Conservation (phyloP, 2,888 invertebrate species). For the Oligia latruncula region DNA sequence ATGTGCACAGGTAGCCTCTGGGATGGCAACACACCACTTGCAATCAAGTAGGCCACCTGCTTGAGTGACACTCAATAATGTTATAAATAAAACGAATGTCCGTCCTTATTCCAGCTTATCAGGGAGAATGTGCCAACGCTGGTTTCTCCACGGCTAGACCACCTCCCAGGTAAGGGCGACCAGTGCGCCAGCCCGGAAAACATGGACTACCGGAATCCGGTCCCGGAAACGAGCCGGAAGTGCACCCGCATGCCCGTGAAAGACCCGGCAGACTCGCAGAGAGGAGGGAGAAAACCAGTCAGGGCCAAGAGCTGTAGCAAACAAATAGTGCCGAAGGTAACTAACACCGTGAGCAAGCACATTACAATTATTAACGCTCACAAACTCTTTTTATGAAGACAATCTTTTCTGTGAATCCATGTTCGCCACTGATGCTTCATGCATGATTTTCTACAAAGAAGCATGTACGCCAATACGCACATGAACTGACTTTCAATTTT, state of each 20-base stretch:
- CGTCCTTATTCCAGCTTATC: slow-evolving; percentile 55
- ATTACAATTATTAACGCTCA: background rate
- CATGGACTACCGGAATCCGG: slow-evolving; percentile 46
- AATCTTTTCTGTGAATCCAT: background rate
- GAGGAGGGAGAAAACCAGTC: slow-evolving; percentile 10
- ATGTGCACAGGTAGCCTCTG: background rate
- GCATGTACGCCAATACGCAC: too few species aligned
- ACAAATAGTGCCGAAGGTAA: slow-evolving; percentile 17
- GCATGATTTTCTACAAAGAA: background rate
- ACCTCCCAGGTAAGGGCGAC: slow-evolving; percentile 59
- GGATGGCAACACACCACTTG: background rate
- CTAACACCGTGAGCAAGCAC: background rate
- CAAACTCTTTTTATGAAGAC: background rate
- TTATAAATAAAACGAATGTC: background rate
- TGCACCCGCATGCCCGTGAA: slow-evolving; percentile 11
- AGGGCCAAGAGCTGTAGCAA: slow-evolving; percentile 24
- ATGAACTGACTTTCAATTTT: background rate
- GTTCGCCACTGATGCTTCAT: too few species aligned
- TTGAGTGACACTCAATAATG: background rate
- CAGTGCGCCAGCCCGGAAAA: slow-evolving; percentile 47
- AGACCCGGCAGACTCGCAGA: slow-evolving; percentile 2
- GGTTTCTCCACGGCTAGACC: slow-evolving; percentile 51
- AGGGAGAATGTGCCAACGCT: slow-evolving; percentile 62
- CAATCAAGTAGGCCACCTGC: background rate
- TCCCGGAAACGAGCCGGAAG: slow-evolving; percentile 37